These are phyloP conservation scores for Polymixis lichenea DNA, from an alignment of 2,888 invertebrate genomes.

Conservation along the genomic window DNA sequence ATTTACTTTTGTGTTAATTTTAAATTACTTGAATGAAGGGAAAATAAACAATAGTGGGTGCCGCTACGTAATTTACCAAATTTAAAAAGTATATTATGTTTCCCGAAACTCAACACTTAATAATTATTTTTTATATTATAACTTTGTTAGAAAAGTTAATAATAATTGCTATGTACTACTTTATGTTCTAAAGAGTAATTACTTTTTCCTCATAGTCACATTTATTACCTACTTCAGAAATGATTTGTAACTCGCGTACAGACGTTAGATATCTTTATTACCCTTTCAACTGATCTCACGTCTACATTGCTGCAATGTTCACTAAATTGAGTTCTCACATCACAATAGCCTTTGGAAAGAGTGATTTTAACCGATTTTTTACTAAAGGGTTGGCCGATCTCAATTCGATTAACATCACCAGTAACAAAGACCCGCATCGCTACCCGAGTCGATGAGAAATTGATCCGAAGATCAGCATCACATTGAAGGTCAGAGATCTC, in stretches of 20 bases:
- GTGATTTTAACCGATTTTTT: constrained; percentile 88
- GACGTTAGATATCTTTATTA: constrained; percentile 84
- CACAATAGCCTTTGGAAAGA: constrained; percentile 86
- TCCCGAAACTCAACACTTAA: constrained; percentile 32
- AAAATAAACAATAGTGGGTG: constrained; percentile 3
- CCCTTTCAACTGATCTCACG: constrained; percentile 81
- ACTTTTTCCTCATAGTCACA: constrained; percentile 46
- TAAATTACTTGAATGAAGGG: constrained; percentile 3
- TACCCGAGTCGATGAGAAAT: constrained; percentile 59
- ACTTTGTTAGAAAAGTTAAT: constrained; percentile 21
- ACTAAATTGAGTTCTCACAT: constrained; percentile 90
- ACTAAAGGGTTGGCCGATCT: constrained; percentile 89
- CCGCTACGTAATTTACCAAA: constrained; percentile 13
- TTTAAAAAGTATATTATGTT: background rate
- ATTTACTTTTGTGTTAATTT: background rate
- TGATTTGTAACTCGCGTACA: constrained; percentile 61
- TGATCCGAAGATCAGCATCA: constrained; percentile 30
- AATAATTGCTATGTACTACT: constrained; percentile 27
- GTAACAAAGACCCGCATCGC: constrained; percentile 70
- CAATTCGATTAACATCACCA: constrained; percentile 88
- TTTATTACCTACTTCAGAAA: constrained; percentile 65
- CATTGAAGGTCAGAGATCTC: constrained; percentile 81
- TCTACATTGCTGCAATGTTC: constrained; percentile 78
- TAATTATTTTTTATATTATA: constrained; percentile 24
- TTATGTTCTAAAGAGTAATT: constrained; percentile 41